Percentiles rank a stretch among this genome's conserved stretches.
Evolutionary conservation across 2,888 invertebrate genomes (phyloP).

Genomic region (Gandaritis pyraliata): DNA sequence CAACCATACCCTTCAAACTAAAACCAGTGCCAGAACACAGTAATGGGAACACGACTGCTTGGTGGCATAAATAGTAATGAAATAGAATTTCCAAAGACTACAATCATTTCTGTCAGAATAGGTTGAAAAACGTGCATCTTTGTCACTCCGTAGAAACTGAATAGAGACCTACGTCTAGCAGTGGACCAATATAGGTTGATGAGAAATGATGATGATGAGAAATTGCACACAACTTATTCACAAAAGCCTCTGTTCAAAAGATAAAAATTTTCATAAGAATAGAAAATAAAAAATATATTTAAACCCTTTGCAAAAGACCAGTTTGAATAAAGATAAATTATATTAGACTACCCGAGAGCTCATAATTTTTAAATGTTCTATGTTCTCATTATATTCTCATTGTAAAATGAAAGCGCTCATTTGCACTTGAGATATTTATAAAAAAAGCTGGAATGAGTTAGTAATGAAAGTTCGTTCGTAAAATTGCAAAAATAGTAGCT

Average conservation of each 20-base stretch:
- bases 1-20: no score
- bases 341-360: slow-evolving; percentile 7
- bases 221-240: neutral
- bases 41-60: no score
- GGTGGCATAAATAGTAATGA: no score
- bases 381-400: slow-evolving; percentile 49
- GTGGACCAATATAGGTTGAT: no score
- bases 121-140: no score
- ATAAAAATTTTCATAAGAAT: neutral
- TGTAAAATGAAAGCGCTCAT: slow-evolving; percentile 47
- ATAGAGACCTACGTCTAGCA: no score
- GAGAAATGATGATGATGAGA: no score
- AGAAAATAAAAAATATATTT: slow-evolving; percentile 1
- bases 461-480: slow-evolving; percentile 58
- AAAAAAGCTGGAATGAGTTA: slow-evolving; percentile 45
- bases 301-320: slow-evolving; percentile 1
- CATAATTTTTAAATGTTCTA: slow-evolving; percentile 34
- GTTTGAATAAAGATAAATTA: slow-evolving; percentile 9
- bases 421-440: slow-evolving; percentile 47
- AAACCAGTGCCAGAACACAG: no score
- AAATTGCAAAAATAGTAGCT: slow-evolving; percentile 41
- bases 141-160: no score
- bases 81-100: no score
- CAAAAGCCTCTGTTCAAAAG: neutral
- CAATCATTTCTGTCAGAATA: no score